Conservation (phyloP, 2,797 vertebrate species). For the Anguilla marmorata region DNA sequence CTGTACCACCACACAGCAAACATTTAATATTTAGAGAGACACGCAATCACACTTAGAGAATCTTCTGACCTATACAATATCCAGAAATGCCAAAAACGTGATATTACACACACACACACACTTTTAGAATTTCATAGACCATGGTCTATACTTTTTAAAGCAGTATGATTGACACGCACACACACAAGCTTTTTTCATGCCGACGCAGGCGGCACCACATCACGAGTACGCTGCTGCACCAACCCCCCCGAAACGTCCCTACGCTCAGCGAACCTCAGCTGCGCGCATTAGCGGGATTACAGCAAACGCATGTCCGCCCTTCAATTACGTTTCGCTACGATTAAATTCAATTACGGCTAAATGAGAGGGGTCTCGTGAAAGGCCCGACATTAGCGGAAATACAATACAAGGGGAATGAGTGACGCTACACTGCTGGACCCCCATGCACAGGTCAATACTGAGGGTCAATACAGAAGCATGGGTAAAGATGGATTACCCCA, state of each 20-base stretch:
- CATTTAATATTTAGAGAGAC: not conserved
- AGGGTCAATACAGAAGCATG: not conserved
- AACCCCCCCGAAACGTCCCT: not conserved
- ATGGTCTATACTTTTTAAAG: too few species aligned
- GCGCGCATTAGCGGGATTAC: conserved; percentile 2
- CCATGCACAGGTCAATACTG: not conserved
- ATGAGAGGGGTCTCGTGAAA: not conserved
- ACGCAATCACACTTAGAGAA: not conserved
- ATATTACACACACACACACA: not conserved
- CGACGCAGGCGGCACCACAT: not conserved
- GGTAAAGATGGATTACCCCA: not conserved
- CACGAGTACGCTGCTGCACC: not conserved
- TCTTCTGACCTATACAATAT: not conserved
- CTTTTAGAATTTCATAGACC: not conserved
- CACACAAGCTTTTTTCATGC: not conserved
- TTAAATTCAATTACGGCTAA: not conserved
- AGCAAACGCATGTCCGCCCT: not conserved
- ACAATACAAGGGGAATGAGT: not conserved
- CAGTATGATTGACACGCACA: not conserved
- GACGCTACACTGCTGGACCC: not conserved
- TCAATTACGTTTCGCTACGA: not conserved
- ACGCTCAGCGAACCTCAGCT: not conserved
- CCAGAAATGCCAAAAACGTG: not conserved
- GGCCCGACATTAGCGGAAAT: not conserved
- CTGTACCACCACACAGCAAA: not conserved